A percentile compares a stretch with the other conserved stretches of the same genome.
Evolutionary conservation across 2,797 vertebrate species (phyloP).

Genomic region (Psittacula derbiana): DNA sequence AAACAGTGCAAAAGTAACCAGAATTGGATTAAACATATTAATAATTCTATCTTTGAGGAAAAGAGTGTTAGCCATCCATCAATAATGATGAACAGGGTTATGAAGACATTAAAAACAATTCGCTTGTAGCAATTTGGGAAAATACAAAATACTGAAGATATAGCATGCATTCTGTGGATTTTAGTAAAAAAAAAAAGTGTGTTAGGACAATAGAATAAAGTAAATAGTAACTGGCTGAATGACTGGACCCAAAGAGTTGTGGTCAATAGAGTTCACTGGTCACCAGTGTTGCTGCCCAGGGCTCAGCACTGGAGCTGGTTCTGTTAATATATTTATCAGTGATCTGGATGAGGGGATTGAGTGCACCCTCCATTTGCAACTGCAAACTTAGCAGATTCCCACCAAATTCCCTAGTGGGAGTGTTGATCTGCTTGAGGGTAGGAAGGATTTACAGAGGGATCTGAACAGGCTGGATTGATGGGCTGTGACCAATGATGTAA

Average conservation of each 20-base stretch:
- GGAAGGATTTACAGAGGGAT: background rate
- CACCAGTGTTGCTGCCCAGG: background rate
- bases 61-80: background rate
- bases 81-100: background rate
- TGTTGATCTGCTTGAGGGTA: background rate
- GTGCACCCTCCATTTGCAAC: background rate
- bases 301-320: background rate
- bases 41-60: background rate
- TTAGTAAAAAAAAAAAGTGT: background rate
- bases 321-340: background rate
- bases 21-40: background rate
- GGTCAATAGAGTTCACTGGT: background rate
- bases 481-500: rapidly evolving
- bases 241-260: background rate
- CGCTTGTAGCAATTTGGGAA: background rate
- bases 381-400: background rate
- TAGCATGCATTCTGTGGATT: background rate
- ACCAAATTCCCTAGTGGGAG: background rate
- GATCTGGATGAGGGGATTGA: background rate
- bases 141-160: background rate
- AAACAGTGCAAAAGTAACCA: background rate
- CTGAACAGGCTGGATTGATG: background rate
- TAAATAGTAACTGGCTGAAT: background rate
- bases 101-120: background rate
- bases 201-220: background rate